Conservation (phyloP, 2,797 vertebrate species). For the Masticophis lateralis region DNA sequence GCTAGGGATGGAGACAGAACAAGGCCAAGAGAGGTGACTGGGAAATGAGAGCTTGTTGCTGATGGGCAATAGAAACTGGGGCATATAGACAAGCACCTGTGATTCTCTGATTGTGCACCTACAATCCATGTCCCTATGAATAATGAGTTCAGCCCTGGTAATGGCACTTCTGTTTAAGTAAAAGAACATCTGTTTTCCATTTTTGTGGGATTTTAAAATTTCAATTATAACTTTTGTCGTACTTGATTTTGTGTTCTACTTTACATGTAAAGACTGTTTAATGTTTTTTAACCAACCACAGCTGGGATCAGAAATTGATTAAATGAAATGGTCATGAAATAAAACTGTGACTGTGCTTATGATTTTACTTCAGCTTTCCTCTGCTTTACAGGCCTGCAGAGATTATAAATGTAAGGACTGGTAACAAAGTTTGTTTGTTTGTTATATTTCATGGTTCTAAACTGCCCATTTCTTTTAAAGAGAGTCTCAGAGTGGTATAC, state of each 20-base stretch:
- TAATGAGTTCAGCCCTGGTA: neutral
- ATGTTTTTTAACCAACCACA: neutral
- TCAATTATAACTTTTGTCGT: neutral
- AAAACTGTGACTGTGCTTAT: neutral
- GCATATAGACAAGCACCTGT: neutral
- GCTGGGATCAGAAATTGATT: neutral
- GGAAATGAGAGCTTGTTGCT: neutral
- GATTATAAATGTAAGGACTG: neutral
- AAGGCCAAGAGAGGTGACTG: neutral
- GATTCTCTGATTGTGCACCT: neutral
- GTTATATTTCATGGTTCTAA: neutral
- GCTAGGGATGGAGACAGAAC: neutral
- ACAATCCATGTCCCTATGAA: neutral
- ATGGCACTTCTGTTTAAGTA: neutral
- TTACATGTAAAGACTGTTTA: neutral
- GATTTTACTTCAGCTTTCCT: neutral
- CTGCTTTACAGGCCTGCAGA: neutral
- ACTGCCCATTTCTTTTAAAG: neutral
- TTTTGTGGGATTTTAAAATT: neutral
- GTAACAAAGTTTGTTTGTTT: neutral
- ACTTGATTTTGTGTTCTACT: neutral
- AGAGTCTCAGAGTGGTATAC: neutral
- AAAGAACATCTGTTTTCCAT: neutral
- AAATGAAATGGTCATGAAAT: neutral
- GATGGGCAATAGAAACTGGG: neutral